Evolutionary conservation across 2,888 invertebrate genomes (phyloP), one percentile per base, ranked within the genome.

Genomic region (Heliconius erato): DNA sequence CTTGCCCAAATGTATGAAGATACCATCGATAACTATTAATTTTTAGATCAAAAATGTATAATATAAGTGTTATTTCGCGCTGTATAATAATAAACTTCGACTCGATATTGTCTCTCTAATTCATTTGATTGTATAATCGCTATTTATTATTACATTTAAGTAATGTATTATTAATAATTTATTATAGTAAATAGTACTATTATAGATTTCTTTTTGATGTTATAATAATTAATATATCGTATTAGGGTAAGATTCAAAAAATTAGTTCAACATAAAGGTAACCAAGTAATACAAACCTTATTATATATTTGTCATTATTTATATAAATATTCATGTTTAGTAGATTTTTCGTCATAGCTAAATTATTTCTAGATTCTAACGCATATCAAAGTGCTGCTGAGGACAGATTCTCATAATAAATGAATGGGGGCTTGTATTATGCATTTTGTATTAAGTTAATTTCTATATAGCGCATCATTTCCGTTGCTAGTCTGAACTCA

Each of bases 61-160:
- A 72, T 72, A 49, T 49, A 23, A 67, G 49, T 32, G 49, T 32
- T 11, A 28, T 3, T 65, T 28, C 7, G 68, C 68, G 26, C 78
- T 78, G 65, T 40, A 44, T 78, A 81, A 81, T 84, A 82, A 79
- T 83, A 79, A 63, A 69, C 86, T 91, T 93, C 92, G 92, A 92
- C 93, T 92, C 92, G 92, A 95, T 95, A 95, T 95, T 94, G 94
- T 93, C 95, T 95, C 94, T 95, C 94, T 95, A 92, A 92, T 92
- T 93, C 86, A 89, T 91, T 95, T 94, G 90, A 92, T 93, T 92
- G 90, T 94, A 92, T 95, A 95, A 94, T 95, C 94, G 91, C 94
- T 95, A 95, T 95, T 95, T 95, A 95, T 95, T 95, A 93, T 93
- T 94, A 95, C 89, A 94, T 94, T 94, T 95, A 95, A 94, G 95